phyloP scores from a whole-genome alignment of 2,113 vertebrate genomes.

The Heptranchias perlo region DNA sequence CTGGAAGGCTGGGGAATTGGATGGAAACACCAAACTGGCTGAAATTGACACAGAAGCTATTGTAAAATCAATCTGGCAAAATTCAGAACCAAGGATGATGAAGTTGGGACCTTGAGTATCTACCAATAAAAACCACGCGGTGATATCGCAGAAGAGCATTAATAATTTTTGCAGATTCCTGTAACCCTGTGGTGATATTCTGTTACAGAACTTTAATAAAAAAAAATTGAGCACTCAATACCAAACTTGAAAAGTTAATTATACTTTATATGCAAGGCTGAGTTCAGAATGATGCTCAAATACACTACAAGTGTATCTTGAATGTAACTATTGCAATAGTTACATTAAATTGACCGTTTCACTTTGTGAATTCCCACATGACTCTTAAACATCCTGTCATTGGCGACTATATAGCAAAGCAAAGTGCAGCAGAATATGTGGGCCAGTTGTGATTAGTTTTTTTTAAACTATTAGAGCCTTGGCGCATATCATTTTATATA shows the following conservation, averaged over 20 bases:
- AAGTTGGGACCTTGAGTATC: conserved; percentile 37
- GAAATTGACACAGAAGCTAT: conserved; percentile 33
- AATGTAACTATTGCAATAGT: neutral
- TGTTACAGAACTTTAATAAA: conserved; percentile 37
- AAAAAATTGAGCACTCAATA: conserved; percentile 29
- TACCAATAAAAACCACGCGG: conserved; percentile 26
- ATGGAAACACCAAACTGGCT: conserved; percentile 23
- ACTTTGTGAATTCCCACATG: neutral
- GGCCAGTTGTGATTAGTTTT: neutral
- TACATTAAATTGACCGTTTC: conserved; percentile 21
- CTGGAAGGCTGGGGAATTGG: conserved; percentile 34
- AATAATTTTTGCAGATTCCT: conserved; percentile 36
- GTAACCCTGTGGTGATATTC: conserved; percentile 38
- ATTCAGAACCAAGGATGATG: conserved; percentile 32
- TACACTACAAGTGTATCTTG: neutral
- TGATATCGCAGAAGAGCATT: conserved; percentile 29
- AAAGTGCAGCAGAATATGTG: neutral
- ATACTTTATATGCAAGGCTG: neutral
- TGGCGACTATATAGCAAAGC: neutral
- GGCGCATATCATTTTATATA: neutral
- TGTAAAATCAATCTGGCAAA: conserved; percentile 3
- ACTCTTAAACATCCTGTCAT: neutral
- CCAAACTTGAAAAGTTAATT: conserved; percentile 32
- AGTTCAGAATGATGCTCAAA: neutral
- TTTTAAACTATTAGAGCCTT: neutral